phyloP scores from a whole-genome alignment of 2,888 invertebrate genomes.

The Lacanobia wlatinum region DNA sequence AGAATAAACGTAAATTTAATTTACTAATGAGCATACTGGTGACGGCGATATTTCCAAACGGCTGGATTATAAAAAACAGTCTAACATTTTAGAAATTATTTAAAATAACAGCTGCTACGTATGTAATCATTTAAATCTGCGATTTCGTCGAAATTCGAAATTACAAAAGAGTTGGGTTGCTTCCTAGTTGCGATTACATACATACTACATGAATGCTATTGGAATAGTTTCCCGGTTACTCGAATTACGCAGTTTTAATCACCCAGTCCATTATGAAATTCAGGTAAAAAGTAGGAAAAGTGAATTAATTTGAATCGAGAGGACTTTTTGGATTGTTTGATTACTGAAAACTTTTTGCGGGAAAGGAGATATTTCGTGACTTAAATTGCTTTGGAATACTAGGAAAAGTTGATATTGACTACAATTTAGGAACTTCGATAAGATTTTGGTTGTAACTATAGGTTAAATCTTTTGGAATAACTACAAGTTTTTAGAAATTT shows the following conservation, averaged over 20 bases:
- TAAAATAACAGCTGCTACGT: neutral
- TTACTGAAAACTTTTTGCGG: conserved; percentile 14
- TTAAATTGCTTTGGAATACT: conserved; percentile 38
- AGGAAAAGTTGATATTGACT: neutral
- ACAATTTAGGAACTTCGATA: neutral
- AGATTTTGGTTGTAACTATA: neutral
- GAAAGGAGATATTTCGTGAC: conserved; percentile 7
- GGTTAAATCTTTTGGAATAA: conserved; percentile 11
- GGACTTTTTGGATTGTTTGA: conserved; percentile 25
- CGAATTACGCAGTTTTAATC: no score
- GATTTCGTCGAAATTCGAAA: no score
- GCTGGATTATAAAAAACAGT: conserved; percentile 1
- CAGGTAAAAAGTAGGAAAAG: neutral
- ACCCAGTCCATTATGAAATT: no score
- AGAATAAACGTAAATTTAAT: conserved; percentile 33
- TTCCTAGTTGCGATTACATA: no score
- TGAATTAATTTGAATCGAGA: conserved; percentile 22
- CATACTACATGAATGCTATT: no score
- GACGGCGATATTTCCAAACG: conserved; percentile 4
- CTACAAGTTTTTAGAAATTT: neutral
- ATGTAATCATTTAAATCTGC: neutral
- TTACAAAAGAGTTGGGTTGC: no score
- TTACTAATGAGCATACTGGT: conserved; percentile 31
- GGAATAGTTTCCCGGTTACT: no score
- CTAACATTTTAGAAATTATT: neutral